A percentile compares a stretch with the other conserved stretches of the same genome.
These are phyloP conservation scores for Coregonus clupeaformis DNA, from an alignment of 2,113 vertebrate species.

Conservation along the genomic window DNA sequence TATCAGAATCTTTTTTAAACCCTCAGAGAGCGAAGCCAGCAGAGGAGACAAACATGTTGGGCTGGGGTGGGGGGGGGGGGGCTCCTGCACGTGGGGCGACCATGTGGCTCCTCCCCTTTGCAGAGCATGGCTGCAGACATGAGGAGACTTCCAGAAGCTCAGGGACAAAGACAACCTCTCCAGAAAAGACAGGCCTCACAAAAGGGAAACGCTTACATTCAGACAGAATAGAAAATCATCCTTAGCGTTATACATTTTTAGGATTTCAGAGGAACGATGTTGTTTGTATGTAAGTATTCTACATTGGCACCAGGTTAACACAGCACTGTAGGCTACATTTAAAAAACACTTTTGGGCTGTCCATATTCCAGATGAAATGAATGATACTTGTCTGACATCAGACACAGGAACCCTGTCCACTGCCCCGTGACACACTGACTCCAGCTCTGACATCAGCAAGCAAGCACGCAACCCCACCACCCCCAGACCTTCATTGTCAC, in stretches of 20 bases:
- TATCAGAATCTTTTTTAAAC: not conserved
- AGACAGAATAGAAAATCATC: too few species aligned
- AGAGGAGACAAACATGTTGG: not conserved
- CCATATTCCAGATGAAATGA: not conserved
- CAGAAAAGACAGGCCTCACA: not conserved
- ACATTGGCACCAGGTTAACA: too few species aligned
- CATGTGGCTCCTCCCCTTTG: not conserved
- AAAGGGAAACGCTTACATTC: not conserved
- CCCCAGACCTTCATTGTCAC: not conserved
- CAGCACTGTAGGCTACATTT: too few species aligned
- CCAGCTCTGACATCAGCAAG: not conserved
- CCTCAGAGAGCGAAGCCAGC: not conserved
- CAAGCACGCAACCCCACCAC: not conserved
- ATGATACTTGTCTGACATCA: not conserved
- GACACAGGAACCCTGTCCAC: not conserved
- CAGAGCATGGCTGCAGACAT: not conserved
- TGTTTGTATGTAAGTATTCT: not conserved
- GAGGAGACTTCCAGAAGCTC: not conserved
- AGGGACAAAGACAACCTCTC: not conserved
- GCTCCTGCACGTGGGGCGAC: not conserved
- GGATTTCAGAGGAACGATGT: not conserved
- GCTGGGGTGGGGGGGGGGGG: not conserved
- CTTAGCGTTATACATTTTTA: too few species aligned
- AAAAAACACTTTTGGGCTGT: not conserved
- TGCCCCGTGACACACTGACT: not conserved